These are phyloP conservation scores for Orchestia grillus DNA, from an alignment of 1,140 invertebrate species.

Conservation along the genomic window DNA sequence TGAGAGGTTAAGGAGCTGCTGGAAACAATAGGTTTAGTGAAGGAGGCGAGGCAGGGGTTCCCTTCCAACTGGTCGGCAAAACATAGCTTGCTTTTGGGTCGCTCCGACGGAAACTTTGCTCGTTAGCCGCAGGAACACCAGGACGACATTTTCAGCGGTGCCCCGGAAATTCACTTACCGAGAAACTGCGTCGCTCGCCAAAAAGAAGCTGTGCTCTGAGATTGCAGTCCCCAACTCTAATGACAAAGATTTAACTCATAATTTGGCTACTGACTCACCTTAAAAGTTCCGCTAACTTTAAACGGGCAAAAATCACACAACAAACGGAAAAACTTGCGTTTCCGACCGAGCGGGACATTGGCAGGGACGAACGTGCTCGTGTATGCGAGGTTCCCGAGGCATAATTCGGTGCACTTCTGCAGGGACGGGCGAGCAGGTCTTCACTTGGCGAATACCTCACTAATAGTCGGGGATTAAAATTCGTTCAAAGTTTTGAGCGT, in stretches of 20 bases:
- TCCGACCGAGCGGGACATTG: background rate
- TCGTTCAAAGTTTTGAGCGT: too few relatives aligned
- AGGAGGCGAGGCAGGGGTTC: background rate
- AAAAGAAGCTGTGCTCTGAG: constrained; percentile 8
- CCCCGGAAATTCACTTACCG: constrained; percentile 53
- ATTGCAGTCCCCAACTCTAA: constrained; percentile 49
- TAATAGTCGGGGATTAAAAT: too few relatives aligned
- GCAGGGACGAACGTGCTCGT: background rate
- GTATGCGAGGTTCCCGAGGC: background rate
- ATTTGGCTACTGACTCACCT: constrained; percentile 47
- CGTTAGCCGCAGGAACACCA: constrained; percentile 44
- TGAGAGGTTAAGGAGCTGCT: background rate
- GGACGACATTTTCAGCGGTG: constrained; percentile 43
- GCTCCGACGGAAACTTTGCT: constrained; percentile 24
- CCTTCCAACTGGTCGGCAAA: background rate
- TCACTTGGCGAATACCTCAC: background rate
- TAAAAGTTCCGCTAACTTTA: constrained; percentile 37
- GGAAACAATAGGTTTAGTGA: constrained; percentile 45
- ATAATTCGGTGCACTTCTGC: background rate
- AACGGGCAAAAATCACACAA: constrained; percentile 10
- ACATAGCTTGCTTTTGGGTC: background rate
- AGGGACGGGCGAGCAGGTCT: background rate
- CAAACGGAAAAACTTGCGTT: constrained; percentile 7
- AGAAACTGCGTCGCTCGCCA: constrained; percentile 17
- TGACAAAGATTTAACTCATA: constrained; percentile 56